Conservation (phyloP, 1,140 invertebrate species). For the Drosophila takahashii region DNA sequence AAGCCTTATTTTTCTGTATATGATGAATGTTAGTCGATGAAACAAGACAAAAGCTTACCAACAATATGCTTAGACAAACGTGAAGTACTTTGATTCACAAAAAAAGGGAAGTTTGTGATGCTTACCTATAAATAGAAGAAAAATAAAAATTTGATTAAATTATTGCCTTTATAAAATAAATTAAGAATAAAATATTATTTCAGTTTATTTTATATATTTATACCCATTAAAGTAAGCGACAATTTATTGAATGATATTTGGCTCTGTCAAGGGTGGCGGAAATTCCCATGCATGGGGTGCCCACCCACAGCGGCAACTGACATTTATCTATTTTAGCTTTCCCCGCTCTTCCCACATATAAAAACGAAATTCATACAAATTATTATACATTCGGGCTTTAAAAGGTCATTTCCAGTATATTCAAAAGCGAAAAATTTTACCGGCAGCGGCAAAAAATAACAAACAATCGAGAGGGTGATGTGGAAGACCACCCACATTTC, state of each 20-base stretch:
- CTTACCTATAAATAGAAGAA: constrained; percentile 67
- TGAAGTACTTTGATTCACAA: constrained; percentile 6
- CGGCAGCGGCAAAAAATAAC: constrained; percentile 11
- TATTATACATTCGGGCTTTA: constrained; percentile 48
- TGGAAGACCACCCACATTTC: constrained; percentile 22
- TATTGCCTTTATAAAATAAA: constrained; percentile 2
- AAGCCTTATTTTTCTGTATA: not conserved
- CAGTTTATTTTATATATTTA: not conserved
- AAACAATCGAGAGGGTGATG: constrained; percentile 14
- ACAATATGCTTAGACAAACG: constrained; percentile 4
- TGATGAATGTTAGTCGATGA: constrained; percentile 29
- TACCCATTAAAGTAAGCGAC: not conserved
- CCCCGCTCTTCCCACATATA: constrained; percentile 15
- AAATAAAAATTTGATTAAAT: constrained; percentile 7
- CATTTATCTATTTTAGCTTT: constrained; percentile 51
- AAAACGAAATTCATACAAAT: constrained; percentile 33
- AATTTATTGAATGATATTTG: constrained; percentile 27
- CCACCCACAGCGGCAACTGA: constrained; percentile 31
- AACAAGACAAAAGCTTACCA: constrained; percentile 38
- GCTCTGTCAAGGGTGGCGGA: constrained; percentile 42
- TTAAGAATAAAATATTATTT: not conserved
- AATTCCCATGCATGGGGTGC: constrained; percentile 24
- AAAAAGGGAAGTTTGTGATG: constrained; percentile 21
- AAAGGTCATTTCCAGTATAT: constrained; percentile 61
- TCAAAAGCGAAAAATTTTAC: constrained; percentile 57